These are phyloP conservation scores for Sesamia inferens DNA, from an alignment of 2,888 invertebrate species.

Conservation along the genomic window DNA sequence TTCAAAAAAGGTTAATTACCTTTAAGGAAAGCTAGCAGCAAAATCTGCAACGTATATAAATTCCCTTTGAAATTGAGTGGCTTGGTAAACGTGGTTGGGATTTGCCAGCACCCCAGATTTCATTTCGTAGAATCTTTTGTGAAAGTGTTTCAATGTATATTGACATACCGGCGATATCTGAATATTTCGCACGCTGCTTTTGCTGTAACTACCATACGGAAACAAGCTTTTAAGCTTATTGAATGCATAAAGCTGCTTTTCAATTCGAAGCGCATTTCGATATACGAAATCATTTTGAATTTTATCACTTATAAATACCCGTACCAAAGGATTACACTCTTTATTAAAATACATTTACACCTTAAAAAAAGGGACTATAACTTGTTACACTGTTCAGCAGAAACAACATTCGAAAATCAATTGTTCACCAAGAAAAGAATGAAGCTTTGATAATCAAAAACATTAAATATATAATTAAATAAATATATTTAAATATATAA, in stretches of 20 bases:
- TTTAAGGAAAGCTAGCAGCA: neutral
- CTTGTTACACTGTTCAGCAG: neutral
- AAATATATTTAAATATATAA: no score
- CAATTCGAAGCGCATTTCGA: neutral
- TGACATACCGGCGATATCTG: neutral
- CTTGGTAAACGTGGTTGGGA: no score
- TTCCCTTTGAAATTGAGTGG: neutral
- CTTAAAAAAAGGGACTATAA: neutral
- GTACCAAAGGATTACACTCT: neutral
- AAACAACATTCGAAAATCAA: neutral
- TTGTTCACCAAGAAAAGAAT: neutral
- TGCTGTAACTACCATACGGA: neutral
- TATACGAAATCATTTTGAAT: neutral
- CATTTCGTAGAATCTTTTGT: neutral
- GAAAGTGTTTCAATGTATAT: neutral
- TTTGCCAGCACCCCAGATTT: neutral
- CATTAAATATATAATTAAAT: neutral
- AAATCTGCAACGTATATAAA: slow-evolving; percentile 6
- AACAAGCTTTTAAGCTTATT: neutral
- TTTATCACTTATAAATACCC: neutral
- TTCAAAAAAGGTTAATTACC: slow-evolving; percentile 4
- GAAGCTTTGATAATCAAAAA: neutral
- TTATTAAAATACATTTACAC: neutral
- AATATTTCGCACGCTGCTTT: neutral
- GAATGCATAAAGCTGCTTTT: neutral